These are phyloP conservation scores for Drosophila infuscata DNA, from an alignment of 2,888 invertebrate genomes.

Conservation along the genomic window DNA sequence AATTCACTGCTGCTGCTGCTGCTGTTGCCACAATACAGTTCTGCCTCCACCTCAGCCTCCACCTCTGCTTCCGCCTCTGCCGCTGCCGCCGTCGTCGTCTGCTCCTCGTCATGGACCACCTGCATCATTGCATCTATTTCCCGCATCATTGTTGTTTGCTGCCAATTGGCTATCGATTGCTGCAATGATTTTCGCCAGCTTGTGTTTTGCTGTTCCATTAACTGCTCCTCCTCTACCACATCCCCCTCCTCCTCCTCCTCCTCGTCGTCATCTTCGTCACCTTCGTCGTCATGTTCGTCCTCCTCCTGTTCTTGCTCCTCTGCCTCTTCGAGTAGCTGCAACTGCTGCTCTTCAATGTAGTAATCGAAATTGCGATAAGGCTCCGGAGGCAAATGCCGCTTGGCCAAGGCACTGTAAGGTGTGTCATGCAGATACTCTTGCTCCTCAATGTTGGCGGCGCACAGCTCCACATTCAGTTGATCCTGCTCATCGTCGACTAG, in stretches of 20 bases:
- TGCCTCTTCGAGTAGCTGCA: constrained; percentile 19
- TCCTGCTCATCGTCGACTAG: constrained; percentile 37
- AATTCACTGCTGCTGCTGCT: constrained; percentile 38
- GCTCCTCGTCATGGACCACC: constrained; percentile 4
- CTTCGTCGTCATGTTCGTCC: constrained; percentile 16
- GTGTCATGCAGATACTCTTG: constrained; percentile 59
- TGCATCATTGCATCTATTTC: constrained; percentile 6
- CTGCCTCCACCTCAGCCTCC: constrained; percentile 1
- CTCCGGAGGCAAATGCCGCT: constrained; percentile 80
- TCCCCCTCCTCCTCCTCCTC: neutral
- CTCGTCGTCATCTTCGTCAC: neutral
- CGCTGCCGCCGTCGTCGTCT: neutral
- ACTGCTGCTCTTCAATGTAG: constrained; percentile 68
- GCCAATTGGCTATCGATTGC: constrained; percentile 38
- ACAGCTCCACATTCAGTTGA: constrained; percentile 20
- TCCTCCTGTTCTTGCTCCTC: constrained; percentile 19
- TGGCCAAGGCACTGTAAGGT: constrained; percentile 80
- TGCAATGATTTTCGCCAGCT: constrained; percentile 54
- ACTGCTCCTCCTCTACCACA: neutral
- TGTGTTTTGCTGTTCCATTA: constrained; percentile 42
- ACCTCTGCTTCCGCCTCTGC: neutral
- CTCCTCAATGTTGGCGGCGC: constrained; percentile 53
- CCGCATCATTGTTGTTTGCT: constrained; percentile 22
- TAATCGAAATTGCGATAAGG: constrained; percentile 80
- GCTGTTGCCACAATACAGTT: constrained; percentile 7